phyloP scores from a whole-genome alignment of 2,888 invertebrate species.

The Enoplolaimus lenunculus region DNA sequence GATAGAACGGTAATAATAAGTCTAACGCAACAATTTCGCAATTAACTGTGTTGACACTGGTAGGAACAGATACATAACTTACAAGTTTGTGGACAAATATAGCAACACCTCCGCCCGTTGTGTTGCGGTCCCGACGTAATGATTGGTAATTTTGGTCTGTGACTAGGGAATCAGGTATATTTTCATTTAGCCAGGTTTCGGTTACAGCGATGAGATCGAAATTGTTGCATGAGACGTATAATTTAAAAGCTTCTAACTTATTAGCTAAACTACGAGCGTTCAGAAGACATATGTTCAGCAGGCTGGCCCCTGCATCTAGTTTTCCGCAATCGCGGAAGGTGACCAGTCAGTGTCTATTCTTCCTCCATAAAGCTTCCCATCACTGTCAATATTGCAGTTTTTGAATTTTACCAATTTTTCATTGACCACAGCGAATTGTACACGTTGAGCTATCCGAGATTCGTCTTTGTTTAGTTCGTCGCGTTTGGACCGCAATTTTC shows the following conservation, averaged over 20 bases:
- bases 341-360: not conserved
- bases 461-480: not conserved
- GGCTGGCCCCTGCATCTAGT: not conserved
- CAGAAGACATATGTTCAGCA: not conserved
- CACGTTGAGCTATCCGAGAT: not conserved
- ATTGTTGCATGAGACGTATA: not conserved
- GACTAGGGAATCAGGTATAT: not conserved
- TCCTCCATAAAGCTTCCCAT: not conserved
- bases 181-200: not conserved
- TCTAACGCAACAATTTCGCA: not conserved
- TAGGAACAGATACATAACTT: not conserved
- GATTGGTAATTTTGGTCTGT: not conserved
- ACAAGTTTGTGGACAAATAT: not conserved
- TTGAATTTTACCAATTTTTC: not conserved
- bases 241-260: not conserved
- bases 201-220: not conserved
- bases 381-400: not conserved
- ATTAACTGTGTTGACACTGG: not conserved
- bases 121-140: not conserved
- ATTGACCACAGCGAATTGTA: not conserved
- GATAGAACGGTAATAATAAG: not conserved
- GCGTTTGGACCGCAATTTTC: not conserved
- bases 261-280: conserved; percentile 4
- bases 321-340: not conserved
- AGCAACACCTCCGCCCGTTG: not conserved